Conservation (phyloP, 2,888 invertebrate genomes). For the Drosophila setosimentum region DNA sequence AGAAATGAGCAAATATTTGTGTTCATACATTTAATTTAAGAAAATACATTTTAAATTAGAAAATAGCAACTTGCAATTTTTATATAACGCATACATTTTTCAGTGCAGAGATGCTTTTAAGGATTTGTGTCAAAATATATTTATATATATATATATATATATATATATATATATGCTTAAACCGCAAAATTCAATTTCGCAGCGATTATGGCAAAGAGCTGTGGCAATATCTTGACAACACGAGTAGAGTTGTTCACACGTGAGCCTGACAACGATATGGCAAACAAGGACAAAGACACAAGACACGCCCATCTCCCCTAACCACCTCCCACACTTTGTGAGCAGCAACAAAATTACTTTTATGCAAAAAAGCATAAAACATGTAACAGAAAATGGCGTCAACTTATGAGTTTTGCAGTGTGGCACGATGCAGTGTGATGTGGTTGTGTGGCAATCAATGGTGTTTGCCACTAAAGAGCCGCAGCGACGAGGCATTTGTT, state of each 20-base stretch:
- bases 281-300: slow-evolving; percentile 30
- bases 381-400: slow-evolving; percentile 10
- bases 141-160: background rate
- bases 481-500: slow-evolving; percentile 3
- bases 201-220: slow-evolving; percentile 41
- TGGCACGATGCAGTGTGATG: background rate
- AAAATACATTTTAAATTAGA: too few species aligned
- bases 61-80: background rate
- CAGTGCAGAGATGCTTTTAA: background rate
- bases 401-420: slow-evolving; percentile 11
- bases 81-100: background rate
- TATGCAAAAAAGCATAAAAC: slow-evolving; percentile 41
- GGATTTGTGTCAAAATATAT: background rate
- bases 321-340: slow-evolving; percentile 26
- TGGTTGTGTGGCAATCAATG: slow-evolving; percentile 35
- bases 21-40: slow-evolving; percentile 4
- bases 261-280: slow-evolving; percentile 63
- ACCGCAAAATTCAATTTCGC: slow-evolving; percentile 68
- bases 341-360: slow-evolving; percentile 45
- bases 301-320: slow-evolving; percentile 1
- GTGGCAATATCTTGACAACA: slow-evolving; percentile 49
- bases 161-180: slow-evolving; percentile 30
- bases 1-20: slow-evolving; percentile 7
- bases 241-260: slow-evolving; percentile 52
- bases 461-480: slow-evolving; percentile 17